Evolutionary conservation across 2,113 vertebrate genomes (phyloP), one percentile per base, ranked within the genome.

Genomic region (Strix aluco): DNA sequence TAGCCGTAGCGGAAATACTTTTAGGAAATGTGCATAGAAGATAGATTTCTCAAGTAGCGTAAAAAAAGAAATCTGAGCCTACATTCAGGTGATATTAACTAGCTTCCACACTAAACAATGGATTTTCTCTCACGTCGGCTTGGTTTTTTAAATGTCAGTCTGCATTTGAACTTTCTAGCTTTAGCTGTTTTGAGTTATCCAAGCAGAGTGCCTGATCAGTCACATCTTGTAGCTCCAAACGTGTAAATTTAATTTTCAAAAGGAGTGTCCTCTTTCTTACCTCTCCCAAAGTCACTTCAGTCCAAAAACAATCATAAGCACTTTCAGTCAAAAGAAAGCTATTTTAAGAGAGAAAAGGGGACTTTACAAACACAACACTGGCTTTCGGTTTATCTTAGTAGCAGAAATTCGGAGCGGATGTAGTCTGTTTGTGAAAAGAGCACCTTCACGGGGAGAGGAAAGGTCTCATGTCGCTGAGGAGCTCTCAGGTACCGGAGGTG

Each of bases 401-500:
- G 46, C n/a, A 34, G 30, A 44, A 34, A 16, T 34, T 6, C 18
- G 46, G 51, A 20, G 22, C 29, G 34, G 27, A 30, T 0, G 0
- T 23, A 29, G 18, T 26, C 30, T 44, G 14, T 61, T 61, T 11
- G 11, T 7, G 26, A 25, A n/a, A 61, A 77, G 5, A 42, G 5
- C 6, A 7, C 2, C 2, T 42, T 62, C 6, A 26, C 0, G 0
- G 30, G 47, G 38, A n/a, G 32, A 22, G 19, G 4, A 40, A 88
- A n/a, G 15, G n/a, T 15, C 36, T 52, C 27, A 17, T 44, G 9
- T 11, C 32, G 2, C 6, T 29, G 7, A 4, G 3, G 13, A 59
- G 57, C 13, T 22, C 11, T 7, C 19, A 4, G 0, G 0, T 32
- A 10, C 19, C 19, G 12, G 11, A 6, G 0, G 2, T 7, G 3